Evolutionary conservation across 2,888 invertebrate genomes (phyloP).

Genomic region (Epinotia ramella): DNA sequence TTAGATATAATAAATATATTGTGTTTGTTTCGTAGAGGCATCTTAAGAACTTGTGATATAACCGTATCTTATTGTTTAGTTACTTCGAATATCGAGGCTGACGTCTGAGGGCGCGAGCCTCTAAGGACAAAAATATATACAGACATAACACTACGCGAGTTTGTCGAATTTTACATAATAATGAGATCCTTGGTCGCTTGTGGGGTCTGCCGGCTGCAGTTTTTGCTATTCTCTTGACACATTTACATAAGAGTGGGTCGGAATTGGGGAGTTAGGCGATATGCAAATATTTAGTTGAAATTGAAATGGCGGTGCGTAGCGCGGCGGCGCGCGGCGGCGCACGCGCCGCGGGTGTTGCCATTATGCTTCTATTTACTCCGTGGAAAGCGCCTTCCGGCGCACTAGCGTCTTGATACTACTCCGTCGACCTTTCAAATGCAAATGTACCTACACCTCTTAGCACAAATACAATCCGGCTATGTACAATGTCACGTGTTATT

Average conservation of each 20-base stretch:
- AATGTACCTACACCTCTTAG: conserved; percentile 65
- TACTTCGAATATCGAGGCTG: conserved; percentile 70
- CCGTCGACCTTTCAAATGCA: conserved; percentile 77
- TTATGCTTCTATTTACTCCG: conserved; percentile 69
- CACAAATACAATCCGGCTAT: conserved; percentile 60
- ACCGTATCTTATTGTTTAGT: conserved; percentile 77
- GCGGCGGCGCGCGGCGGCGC: conserved; percentile 60
- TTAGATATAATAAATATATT: conserved; percentile 76
- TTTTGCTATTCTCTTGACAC: conserved; percentile 71
- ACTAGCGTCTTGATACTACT: conserved; percentile 67
- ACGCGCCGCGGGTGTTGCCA: conserved; percentile 76
- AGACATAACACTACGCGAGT: conserved; percentile 77
- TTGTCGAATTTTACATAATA: conserved; percentile 76
- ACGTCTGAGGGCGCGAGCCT: conserved; percentile 58
- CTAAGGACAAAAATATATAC: conserved; percentile 78
- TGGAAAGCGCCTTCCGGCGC: conserved; percentile 67
- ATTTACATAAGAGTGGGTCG: conserved; percentile 80
- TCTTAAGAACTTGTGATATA: conserved; percentile 85
- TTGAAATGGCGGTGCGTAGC: conserved; percentile 67
- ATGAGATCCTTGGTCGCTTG: conserved; percentile 68
- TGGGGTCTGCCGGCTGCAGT: conserved; percentile 79
- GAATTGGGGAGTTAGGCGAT: conserved; percentile 82
- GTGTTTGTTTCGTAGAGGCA: conserved; percentile 84
- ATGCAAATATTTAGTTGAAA: conserved; percentile 83
- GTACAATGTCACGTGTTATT: conserved; percentile 60